Evolutionary conservation across 2,797 vertebrate genomes (phyloP), one percentile per base, ranked within the genome.

Genomic region (Fundulus diaphanus): DNA sequence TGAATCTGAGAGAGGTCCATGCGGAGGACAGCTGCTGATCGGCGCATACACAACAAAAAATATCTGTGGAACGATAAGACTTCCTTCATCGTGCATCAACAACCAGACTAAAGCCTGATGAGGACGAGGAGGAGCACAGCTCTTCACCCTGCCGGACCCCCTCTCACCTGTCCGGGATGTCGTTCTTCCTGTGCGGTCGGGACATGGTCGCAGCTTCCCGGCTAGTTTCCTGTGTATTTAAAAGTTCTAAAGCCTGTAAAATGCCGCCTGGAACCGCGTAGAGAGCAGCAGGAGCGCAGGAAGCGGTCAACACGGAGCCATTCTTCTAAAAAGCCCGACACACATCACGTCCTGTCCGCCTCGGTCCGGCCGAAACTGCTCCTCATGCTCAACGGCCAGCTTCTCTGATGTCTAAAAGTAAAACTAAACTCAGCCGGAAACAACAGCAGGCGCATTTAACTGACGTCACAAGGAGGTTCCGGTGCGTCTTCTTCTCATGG

Each of bases 121-220:
- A 61, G 18, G 31, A 35, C 18, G 31, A 61, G 8, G 57, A 61
- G 20, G 31, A 35, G 48, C 18, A 18, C 57, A 61, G 3, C 18
- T 33, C 31, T 33, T 20, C 18, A 61, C 8, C 16, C 31, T 61
- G 31, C 29, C 31, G 7, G 11, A 18, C 5, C 16, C 13, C 27
- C 54, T 61, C 77, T 73, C 22, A 79, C 77, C 77, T 63, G 66
- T 79, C 77, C 27, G 77, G 77, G 18, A 79, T 59, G 2, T 49
- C 71, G 7, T 31, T 72, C 51, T 68, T 78, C 61, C 29, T 78
- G 16, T 42, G 31, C 27, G 31, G 1, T 24, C 35, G 16, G 5
- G 42, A 68, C 63, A 68, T 78, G 24, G 56, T 29, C 3, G 16
- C 5, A 54, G 4, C 51, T 29, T 3, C 31, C 13, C 3, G 16